These are phyloP conservation scores for Tragelaphus scriptus DNA, from an alignment of 2,113 vertebrate genomes.

Conservation along the genomic window DNA sequence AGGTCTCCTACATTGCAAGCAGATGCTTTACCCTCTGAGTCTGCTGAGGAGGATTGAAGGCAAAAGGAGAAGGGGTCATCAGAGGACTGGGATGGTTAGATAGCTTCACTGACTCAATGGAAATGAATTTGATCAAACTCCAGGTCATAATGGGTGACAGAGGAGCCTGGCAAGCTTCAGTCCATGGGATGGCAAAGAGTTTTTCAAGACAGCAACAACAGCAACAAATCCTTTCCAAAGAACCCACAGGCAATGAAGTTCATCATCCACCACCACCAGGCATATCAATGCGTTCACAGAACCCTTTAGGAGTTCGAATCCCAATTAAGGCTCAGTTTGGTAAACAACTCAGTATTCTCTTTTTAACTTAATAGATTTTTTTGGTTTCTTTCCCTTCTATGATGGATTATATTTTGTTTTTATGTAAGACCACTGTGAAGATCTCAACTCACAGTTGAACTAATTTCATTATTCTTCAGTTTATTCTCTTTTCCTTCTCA, in stretches of 20 bases:
- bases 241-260: fast-evolving
- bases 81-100: background rate
- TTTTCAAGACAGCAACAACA: background rate
- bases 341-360: background rate
- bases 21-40: no score
- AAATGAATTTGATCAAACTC: background rate
- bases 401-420: background rate
- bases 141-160: background rate
- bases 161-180: background rate
- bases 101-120: background rate
- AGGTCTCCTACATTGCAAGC: no score
- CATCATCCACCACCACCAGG: fast-evolving
- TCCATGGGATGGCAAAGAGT: background rate
- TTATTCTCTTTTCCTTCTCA: background rate
- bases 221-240: background rate
- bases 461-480: background rate
- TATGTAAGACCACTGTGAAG: background rate
- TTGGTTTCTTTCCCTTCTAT: background rate
- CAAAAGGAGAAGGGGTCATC: background rate
- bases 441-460: background rate
- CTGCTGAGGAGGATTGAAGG: background rate
- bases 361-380: background rate
- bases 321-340: background rate
- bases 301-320: background rate
- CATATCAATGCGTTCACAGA: background rate